Conservation (phyloP, 2,113 vertebrate species). For the Hipposideros armiger region DNA sequence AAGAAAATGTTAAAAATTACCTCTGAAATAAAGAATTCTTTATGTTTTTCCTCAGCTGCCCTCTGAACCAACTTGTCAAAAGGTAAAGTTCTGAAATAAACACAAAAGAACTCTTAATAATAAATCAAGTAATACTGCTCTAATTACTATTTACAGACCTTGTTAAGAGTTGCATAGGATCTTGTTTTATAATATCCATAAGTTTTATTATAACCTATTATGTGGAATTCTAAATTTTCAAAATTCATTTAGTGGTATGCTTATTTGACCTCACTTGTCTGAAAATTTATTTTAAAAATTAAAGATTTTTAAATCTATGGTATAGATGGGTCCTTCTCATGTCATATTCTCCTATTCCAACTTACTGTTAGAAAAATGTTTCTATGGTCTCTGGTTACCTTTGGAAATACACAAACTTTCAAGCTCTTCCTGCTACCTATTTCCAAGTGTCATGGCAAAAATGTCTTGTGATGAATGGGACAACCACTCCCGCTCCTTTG, state of each 20-base stretch:
- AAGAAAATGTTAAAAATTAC: conserved; percentile 84
- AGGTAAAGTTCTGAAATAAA: conserved; percentile 92
- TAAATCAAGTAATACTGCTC: neutral
- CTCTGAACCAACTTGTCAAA: conserved; percentile 94
- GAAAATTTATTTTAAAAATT: conserved; percentile 35
- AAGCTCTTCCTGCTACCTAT: neutral
- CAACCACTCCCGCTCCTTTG: neutral
- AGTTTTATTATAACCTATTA: conserved; percentile 51
- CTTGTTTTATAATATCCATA: conserved; percentile 31
- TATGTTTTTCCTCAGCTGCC: conserved; percentile 93
- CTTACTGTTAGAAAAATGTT: neutral
- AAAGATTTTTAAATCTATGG: conserved; percentile 40
- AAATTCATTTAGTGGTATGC: conserved; percentile 41
- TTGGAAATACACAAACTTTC: neutral
- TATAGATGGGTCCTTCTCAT: neutral
- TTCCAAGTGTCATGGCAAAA: neutral
- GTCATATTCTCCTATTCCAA: conserved; percentile 12
- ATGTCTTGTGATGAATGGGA: neutral
- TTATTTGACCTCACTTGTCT: neutral
- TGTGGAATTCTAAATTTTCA: conserved; percentile 55
- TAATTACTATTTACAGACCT: neutral
- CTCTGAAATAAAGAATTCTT: conserved; percentile 94
- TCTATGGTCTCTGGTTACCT: neutral
- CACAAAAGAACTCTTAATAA: conserved; percentile 71
- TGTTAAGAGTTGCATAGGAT: neutral